Conservation (phyloP, 2,113 vertebrate species). For the Myxocyprinus asiaticus region DNA sequence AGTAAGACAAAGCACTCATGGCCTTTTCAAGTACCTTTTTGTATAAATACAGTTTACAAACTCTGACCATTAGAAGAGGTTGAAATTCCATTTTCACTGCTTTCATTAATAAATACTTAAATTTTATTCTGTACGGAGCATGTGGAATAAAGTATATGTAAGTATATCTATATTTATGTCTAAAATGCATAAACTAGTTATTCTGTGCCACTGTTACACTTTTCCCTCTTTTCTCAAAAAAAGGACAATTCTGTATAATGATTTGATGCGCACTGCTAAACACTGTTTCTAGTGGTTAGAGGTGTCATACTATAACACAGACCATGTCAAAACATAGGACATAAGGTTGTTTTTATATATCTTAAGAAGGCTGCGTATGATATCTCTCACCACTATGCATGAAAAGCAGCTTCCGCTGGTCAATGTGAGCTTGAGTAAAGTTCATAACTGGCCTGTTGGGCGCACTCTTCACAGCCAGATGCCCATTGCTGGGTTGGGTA, state of each 20-base stretch:
- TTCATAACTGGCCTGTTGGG: constrained; percentile 77
- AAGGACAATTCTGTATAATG: neutral
- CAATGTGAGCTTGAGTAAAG: constrained; percentile 86
- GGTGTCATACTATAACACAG: neutral
- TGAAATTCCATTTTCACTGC: too few species aligned
- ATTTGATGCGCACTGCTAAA: neutral
- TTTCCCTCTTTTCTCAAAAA: neutral
- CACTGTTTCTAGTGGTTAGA: constrained; percentile 21
- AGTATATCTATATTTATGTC: neutral
- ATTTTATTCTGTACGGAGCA: too few species aligned
- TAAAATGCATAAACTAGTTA: neutral
- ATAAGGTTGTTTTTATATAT: neutral
- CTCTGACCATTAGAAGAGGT: too few species aligned
- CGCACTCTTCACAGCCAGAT: constrained; percentile 82
- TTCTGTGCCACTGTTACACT: neutral
- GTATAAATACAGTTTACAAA: too few species aligned
- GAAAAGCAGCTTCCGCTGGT: constrained; percentile 82
- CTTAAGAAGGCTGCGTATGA: neutral
- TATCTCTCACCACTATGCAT: constrained; percentile 79
- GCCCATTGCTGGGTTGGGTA: constrained; percentile 84
- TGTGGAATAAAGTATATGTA: too few species aligned
- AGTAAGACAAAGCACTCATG: too few species aligned
- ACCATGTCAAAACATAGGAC: neutral
- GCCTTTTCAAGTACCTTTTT: too few species aligned
- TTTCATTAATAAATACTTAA: too few species aligned